Conservation (phyloP, 2,797 vertebrate species). For the Thunnus albacares region DNA sequence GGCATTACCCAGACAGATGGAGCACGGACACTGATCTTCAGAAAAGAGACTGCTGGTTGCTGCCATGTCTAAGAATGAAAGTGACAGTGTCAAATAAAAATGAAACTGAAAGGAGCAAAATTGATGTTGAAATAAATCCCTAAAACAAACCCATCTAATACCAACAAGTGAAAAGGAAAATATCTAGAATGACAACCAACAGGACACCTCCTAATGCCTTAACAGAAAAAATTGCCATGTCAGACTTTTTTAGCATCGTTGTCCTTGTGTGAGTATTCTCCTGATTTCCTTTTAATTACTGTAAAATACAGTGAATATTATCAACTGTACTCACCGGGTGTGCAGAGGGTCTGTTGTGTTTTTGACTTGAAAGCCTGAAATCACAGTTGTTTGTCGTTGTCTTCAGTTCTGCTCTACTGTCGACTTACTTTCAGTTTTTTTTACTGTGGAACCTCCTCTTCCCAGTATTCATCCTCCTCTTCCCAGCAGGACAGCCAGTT, state of each 20-base stretch:
- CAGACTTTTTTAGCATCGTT: neutral
- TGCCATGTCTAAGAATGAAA: neutral
- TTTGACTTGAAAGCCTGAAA: neutral
- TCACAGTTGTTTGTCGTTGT: no score
- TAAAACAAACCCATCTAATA: no score
- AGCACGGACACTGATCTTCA: conserved; percentile 10
- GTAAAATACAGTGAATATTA: neutral
- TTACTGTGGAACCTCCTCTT: neutral
- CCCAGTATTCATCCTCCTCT: no score
- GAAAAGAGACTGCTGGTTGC: neutral
- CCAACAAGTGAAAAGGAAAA: no score
- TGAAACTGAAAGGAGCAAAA: no score
- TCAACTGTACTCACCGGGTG: neutral
- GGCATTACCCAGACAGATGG: neutral
- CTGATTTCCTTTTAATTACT: neutral
- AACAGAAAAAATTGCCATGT: no score
- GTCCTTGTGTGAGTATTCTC: neutral
- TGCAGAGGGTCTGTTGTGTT: neutral
- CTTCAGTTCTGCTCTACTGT: neutral
- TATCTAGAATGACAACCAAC: no score
- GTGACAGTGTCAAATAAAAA: neutral
- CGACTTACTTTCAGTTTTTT: neutral
- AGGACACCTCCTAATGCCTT: no score
- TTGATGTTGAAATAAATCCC: no score
- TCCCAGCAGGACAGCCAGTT: neutral